phyloP scores from a whole-genome alignment of 2,797 vertebrate species.

The Platyrinchus mystaceus region DNA sequence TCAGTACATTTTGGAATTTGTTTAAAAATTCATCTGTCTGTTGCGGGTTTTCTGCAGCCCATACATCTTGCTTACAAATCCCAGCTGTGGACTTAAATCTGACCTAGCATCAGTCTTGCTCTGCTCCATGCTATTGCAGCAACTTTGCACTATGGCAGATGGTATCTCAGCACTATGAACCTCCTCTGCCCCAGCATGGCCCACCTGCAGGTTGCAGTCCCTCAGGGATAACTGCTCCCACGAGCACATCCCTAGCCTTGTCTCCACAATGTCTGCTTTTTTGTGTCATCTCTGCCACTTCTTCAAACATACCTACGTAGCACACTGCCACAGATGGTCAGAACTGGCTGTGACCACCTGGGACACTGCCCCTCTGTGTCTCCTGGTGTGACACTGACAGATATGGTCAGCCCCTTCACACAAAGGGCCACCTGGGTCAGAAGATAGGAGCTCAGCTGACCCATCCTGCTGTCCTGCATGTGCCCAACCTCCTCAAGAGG shows the following conservation, averaged over 20 bases:
- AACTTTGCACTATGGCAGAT: not conserved
- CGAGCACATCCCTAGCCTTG: not conserved
- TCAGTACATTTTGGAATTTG: not conserved
- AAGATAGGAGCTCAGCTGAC: not conserved
- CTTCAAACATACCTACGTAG: not conserved
- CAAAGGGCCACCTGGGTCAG: not conserved
- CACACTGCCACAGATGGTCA: not conserved
- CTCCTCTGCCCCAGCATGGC: not conserved
- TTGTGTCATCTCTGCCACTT: no score
- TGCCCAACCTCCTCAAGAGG: rapidly evolving
- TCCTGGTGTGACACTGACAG: no score
- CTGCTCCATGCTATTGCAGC: not conserved
- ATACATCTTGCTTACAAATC: not conserved
- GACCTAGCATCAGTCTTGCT: not conserved
- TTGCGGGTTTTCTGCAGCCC: not conserved
- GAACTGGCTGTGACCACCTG: not conserved
- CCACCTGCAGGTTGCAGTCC: not conserved
- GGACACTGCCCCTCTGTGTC: rapidly evolving
- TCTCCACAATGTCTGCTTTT: not conserved
- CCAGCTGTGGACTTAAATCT: not conserved
- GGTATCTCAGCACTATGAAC: not conserved
- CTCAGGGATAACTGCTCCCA: not conserved
- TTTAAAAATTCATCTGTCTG: not conserved
- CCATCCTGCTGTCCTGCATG: no score
- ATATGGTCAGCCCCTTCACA: rapidly evolving